Conservation (phyloP, 2,888 invertebrate genomes). For the Maniola hyperantus region DNA sequence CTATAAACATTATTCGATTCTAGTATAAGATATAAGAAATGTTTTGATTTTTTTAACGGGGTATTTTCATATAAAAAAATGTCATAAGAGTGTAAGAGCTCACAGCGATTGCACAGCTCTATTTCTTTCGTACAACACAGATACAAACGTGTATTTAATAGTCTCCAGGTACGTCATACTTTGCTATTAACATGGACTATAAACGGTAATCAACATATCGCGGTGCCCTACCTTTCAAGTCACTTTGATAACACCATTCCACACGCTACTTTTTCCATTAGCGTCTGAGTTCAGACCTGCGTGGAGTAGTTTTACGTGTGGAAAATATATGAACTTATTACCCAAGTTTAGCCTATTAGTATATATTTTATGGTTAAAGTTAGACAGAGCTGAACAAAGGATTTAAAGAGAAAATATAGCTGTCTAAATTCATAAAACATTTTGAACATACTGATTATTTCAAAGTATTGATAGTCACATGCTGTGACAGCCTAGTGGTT, state of each 20-base stretch:
- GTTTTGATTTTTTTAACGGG: too few species aligned
- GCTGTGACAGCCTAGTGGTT: too few species aligned
- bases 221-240: constrained; percentile 12
- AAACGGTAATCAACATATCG: constrained; percentile 15
- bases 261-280: constrained; percentile 14
- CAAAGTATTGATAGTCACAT: too few species aligned
- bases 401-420: background rate
- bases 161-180: constrained; percentile 5
- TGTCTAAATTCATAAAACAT: background rate
- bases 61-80: too few species aligned
- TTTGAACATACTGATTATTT: background rate
- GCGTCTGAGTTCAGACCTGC: background rate
- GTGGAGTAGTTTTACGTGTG: constrained; percentile 5
- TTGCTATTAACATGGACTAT: constrained; percentile 2
- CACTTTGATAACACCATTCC: constrained; percentile 8
- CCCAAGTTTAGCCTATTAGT: background rate
- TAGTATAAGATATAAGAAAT: too few species aligned
- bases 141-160: background rate
- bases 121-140: background rate
- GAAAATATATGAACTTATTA: background rate
- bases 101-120: background rate
- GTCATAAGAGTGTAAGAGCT: background rate
- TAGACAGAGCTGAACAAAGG: background rate
- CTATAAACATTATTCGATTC: too few species aligned
- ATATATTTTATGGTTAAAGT: background rate